Base-by-base conservation (phyloP, 2,113 vertebrate species). In the Triplophysa dalaica region DNA sequence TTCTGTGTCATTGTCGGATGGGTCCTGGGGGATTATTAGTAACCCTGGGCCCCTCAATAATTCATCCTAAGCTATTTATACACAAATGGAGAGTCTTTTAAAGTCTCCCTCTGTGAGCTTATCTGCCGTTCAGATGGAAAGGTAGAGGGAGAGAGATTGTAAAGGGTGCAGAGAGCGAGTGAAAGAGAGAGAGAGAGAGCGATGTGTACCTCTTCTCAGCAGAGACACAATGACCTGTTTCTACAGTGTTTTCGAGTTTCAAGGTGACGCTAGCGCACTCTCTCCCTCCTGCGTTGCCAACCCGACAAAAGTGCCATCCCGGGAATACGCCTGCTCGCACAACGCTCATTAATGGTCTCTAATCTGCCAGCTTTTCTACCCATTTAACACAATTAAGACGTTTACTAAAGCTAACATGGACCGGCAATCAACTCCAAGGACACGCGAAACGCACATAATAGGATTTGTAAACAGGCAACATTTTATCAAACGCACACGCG, bases 61-160 rank as follows among this genome's bases (percentile, higher is more conserved):
- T 93, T 94, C 91, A 93, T 91, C 90, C 87, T 86, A 90, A 90
- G 91, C 91, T 94, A 93, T 94, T 94, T 93, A 92, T 93, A 93
- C 88, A 92, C 90, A 92, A 89, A 91, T 89, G 90, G 91, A 91
- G 90, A 92, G 91, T 91, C 90, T 89, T 93, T 90, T 90, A 92
- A 92, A 91, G 85, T 90, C 90, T 91, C 88, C 91, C 90, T 87
- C 87, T 89, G 89, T 91, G 90, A 91, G 88, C 88, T 91, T 93
- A 91, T 92, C 90, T 91, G 90, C 89, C 85, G 87, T 87, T 87
- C 85, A 89, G 87, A 89, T 85, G 88, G 81, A 85, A 80, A 68
- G 74, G 56, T 52, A 54, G 74, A 80, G 63, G 11, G 67, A 73
- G 85, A 56, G 61, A 56, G 66, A 64, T 33, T 48, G 72, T 26